Conservation (phyloP, 2,113 vertebrate species). For the Zingel zingel region DNA sequence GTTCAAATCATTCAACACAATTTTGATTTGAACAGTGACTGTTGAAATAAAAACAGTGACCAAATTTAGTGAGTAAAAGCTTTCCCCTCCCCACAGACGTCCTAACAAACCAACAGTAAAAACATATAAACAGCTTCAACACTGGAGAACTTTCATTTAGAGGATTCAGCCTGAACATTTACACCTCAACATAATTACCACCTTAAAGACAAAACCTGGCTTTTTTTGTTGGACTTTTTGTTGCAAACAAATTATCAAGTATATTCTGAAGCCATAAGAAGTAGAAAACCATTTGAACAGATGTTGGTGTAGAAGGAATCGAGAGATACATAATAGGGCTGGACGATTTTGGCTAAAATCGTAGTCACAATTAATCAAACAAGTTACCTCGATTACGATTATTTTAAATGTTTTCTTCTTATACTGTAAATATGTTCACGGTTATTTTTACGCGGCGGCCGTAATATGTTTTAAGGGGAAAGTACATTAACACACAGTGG, state of each 20-base stretch:
- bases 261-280: background rate
- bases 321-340: too few relatives aligned
- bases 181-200: background rate
- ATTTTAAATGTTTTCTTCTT: too few relatives aligned
- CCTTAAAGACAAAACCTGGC: background rate
- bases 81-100: background rate
- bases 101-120: background rate
- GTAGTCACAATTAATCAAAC: too few relatives aligned
- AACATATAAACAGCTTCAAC: background rate
- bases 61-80: background rate
- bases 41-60: conserved; percentile 3
- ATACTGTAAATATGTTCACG: too few relatives aligned
- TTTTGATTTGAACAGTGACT: background rate
- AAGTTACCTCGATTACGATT: too few relatives aligned
- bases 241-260: background rate
- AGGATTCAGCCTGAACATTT: background rate
- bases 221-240: background rate
- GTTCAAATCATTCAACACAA: conserved; percentile 4
- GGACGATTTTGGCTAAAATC: too few relatives aligned
- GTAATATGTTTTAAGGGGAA: too few relatives aligned
- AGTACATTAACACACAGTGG: too few relatives aligned
- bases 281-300: background rate
- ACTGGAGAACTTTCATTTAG: background rate
- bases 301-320: background rate
- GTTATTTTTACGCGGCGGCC: too few relatives aligned